Evolutionary conservation across 2,113 vertebrate genomes (phyloP).

Genomic region (Erythrolamprus reginae): DNA sequence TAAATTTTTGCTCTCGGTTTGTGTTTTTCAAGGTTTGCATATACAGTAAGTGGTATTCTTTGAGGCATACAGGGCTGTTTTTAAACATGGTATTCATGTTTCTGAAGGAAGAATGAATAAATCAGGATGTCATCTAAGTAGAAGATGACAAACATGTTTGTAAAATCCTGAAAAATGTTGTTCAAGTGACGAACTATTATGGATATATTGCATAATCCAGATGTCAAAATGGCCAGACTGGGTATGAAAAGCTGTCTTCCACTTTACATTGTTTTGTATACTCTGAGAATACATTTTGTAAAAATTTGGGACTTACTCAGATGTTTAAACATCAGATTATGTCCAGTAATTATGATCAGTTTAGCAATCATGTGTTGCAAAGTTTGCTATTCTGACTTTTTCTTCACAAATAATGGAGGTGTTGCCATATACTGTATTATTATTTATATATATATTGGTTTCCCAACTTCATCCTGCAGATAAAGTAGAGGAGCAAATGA

Average conservation of each 20-base stretch:
- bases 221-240: neutral
- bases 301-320: neutral
- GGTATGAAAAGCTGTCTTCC: neutral
- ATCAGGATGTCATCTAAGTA: neutral
- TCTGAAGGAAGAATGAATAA: neutral
- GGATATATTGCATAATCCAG: neutral
- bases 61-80: neutral
- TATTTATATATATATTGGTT: neutral
- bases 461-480: neutral
- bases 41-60: neutral
- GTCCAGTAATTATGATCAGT: neutral
- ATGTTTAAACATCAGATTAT: neutral
- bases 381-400: neutral
- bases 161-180: neutral
- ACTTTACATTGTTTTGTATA: neutral
- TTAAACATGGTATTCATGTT: neutral
- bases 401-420: neutral
- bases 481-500: neutral
- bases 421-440: neutral
- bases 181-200: neutral
- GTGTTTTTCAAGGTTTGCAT: neutral
- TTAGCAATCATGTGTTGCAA: neutral
- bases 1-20: neutral
- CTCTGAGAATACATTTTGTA: neutral
- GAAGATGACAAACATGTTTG: neutral